phyloP scores from a whole-genome alignment of 2,113 vertebrate genomes.

The Bujurquina vittata region DNA sequence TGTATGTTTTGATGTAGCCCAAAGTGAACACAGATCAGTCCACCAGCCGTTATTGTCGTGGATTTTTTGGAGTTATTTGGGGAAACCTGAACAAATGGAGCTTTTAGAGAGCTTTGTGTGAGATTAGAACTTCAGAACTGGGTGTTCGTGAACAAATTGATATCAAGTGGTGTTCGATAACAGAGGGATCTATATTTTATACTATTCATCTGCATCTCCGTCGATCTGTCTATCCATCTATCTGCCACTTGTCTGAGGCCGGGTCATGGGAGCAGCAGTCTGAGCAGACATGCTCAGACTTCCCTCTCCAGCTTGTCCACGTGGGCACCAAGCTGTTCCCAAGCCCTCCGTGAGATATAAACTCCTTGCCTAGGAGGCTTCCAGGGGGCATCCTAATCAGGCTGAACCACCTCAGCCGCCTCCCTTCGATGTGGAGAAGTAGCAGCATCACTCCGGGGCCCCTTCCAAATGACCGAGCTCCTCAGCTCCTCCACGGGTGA shows the following conservation, averaged over 20 bases:
- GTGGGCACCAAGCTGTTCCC: fast-evolving
- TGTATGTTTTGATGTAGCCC: fast-evolving
- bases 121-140: not conserved
- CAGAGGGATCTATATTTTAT: no score
- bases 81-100: not conserved
- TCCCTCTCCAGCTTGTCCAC: not conserved
- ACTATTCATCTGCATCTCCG: no score
- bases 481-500: not conserved
- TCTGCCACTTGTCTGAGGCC: no score
- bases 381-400: not conserved
- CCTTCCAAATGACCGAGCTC: not conserved
- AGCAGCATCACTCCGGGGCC: not conserved
- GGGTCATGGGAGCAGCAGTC: not conserved
- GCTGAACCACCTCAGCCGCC: not conserved
- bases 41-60: not conserved
- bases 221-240: not conserved
- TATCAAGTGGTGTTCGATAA: no score
- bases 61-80: not conserved
- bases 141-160: not conserved
- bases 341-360: not conserved
- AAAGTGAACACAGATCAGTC: fast-evolving
- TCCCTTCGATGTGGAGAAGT: not conserved
- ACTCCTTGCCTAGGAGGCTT: fast-evolving
- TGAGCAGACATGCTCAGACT: not conserved
- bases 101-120: not conserved